Evolutionary conservation across 2,113 vertebrate species (phyloP).

Genomic region (Mustela lutreola): DNA sequence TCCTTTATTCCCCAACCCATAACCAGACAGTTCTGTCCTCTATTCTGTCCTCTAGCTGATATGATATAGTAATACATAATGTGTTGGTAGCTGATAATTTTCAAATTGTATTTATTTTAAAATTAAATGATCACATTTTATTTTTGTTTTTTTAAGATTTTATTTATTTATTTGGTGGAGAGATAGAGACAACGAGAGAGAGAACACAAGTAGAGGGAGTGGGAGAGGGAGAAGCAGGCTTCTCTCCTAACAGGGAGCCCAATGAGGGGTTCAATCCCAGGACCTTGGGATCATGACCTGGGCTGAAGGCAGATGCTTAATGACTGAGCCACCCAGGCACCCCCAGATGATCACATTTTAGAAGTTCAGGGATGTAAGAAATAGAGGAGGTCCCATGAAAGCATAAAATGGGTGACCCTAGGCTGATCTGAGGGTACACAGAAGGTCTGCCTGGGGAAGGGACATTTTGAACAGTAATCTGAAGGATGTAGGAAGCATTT

Average conservation of each 20-base stretch:
- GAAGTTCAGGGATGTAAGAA: background rate
- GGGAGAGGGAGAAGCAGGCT: too few relatives aligned
- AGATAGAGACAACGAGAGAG: too few relatives aligned
- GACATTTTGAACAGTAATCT: constrained; percentile 31
- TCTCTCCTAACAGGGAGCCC: too few relatives aligned
- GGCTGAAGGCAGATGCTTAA: too few relatives aligned
- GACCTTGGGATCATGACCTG: too few relatives aligned
- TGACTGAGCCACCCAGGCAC: too few relatives aligned
- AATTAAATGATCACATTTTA: background rate
- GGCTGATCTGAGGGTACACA: background rate
- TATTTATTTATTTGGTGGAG: too few relatives aligned
- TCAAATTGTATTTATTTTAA: background rate
- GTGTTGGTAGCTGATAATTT: background rate
- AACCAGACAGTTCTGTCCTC: background rate
- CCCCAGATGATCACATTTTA: background rate
- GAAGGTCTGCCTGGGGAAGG: background rate
- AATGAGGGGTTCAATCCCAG: too few relatives aligned
- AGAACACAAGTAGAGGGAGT: too few relatives aligned
- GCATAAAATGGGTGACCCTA: background rate
- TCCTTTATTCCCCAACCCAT: background rate
- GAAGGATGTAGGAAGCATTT: background rate
- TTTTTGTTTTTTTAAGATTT: too few relatives aligned
- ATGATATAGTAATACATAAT: background rate
- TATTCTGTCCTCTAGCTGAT: background rate
- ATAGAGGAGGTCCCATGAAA: background rate